phyloP scores from a whole-genome alignment of 2,888 invertebrate genomes.

The Elysia crispata region DNA sequence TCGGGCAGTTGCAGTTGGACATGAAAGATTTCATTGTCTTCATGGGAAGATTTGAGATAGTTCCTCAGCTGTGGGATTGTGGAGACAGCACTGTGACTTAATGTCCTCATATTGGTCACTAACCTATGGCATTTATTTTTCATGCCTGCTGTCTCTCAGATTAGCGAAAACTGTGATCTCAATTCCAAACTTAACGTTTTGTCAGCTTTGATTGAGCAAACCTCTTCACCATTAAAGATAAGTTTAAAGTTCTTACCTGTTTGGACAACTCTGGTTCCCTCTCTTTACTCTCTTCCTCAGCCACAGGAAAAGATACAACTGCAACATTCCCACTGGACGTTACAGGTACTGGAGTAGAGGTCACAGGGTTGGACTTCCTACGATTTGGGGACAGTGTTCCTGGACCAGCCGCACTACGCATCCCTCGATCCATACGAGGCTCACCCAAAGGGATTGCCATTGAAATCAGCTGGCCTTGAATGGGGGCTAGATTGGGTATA shows the following conservation, averaged over 20 bases:
- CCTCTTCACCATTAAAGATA: too few relatives aligned
- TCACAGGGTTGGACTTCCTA: slow-evolving; percentile 26
- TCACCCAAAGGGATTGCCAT: slow-evolving; percentile 74
- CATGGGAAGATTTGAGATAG: too few relatives aligned
- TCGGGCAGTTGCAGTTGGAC: too few relatives aligned
- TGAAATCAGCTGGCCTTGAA: slow-evolving; percentile 68
- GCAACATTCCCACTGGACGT: slow-evolving; percentile 68
- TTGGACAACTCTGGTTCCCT: slow-evolving; percentile 62
- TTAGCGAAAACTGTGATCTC: too few relatives aligned
- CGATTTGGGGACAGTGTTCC: slow-evolving; percentile 29
- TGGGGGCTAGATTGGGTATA: slow-evolving; percentile 47
- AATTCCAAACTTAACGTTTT: too few relatives aligned
- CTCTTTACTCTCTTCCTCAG: slow-evolving; percentile 47
- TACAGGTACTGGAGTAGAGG: slow-evolving; percentile 52
- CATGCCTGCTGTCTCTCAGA: too few relatives aligned
- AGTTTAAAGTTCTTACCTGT: slow-evolving; percentile 59
- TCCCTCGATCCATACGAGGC: slow-evolving; percentile 69
- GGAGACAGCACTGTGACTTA: too few relatives aligned
- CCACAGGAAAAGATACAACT: slow-evolving; percentile 62
- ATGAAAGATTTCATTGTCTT: too few relatives aligned
- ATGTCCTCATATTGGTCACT: too few relatives aligned
- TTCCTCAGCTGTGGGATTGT: too few relatives aligned
- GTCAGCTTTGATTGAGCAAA: too few relatives aligned
- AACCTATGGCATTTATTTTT: too few relatives aligned
- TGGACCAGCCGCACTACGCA: slow-evolving; percentile 52